phyloP scores from a whole-genome alignment of 2,888 invertebrate genomes.

The Apotomis capreana region DNA sequence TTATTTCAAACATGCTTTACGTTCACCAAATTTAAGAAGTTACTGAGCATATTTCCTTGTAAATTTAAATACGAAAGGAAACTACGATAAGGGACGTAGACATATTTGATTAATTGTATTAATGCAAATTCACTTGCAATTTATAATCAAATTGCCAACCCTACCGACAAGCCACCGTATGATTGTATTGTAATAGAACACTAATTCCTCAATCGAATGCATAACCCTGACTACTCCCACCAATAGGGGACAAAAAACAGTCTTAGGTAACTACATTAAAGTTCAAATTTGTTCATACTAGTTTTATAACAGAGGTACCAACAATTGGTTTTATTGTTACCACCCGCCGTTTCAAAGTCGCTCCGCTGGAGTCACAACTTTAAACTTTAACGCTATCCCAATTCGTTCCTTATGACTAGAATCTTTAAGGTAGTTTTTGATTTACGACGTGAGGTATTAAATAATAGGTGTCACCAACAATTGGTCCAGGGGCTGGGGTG shows the following conservation, averaged over 20 bases:
- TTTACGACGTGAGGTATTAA: constrained; percentile 50
- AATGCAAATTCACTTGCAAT: constrained; percentile 19
- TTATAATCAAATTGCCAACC: constrained; percentile 54
- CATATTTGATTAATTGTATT: background rate
- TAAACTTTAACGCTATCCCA: constrained; percentile 34
- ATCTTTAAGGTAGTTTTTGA: constrained; percentile 44
- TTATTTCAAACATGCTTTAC: no score
- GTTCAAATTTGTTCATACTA: constrained; percentile 51
- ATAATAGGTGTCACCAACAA: constrained; percentile 76
- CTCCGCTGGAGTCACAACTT: constrained; percentile 48
- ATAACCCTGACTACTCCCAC: constrained; percentile 49
- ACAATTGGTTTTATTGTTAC: constrained; percentile 80
- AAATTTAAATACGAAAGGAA: background rate
- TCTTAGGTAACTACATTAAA: constrained; percentile 49
- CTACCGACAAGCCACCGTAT: constrained; percentile 58
- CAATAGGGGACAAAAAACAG: constrained; percentile 45
- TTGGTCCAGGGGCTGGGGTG: constrained; percentile 59
- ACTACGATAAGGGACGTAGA: background rate
- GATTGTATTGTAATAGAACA: constrained; percentile 72
- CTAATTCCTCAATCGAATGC: constrained; percentile 72
- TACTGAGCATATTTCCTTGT: no score
- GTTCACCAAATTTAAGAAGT: no score
- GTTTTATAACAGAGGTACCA: constrained; percentile 60
- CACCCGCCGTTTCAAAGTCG: constrained; percentile 77
- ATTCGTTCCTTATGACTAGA: constrained; percentile 42